Conservation (phyloP, 2,888 invertebrate genomes). For the Nymphalis polychloros region DNA sequence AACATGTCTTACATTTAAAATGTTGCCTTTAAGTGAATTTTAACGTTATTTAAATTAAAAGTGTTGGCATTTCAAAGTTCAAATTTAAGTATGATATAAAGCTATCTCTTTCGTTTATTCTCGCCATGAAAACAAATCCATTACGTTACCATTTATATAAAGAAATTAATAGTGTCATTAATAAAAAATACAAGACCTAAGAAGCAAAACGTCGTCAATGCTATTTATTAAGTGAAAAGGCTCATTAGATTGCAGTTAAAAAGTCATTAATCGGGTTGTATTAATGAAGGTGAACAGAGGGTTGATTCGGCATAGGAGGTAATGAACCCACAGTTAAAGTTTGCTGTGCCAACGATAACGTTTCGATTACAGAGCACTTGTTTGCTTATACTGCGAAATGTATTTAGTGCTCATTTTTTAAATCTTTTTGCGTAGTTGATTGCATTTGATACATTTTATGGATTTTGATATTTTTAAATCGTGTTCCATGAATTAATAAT, state of each 20-base stretch:
- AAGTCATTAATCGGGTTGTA: slow-evolving; percentile 42
- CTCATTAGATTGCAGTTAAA: slow-evolving; percentile 43
- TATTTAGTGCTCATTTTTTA: slow-evolving; percentile 41
- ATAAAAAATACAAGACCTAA: background rate
- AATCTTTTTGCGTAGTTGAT: background rate
- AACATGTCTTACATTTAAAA: background rate
- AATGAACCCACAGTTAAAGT: slow-evolving; percentile 33
- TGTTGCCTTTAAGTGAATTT: background rate
- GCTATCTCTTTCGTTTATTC: no score
- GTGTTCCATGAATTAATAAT: no score
- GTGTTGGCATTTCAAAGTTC: background rate
- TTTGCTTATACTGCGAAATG: slow-evolving; percentile 9
- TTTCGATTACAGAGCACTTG: slow-evolving; percentile 18
- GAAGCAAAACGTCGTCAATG: slow-evolving; percentile 11
- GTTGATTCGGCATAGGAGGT: slow-evolving; percentile 27
- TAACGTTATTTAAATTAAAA: background rate
- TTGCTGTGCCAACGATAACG: slow-evolving; percentile 14
- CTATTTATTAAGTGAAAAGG: slow-evolving; percentile 32
- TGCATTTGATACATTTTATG: no score
- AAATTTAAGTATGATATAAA: background rate
- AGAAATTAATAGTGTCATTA: background rate
- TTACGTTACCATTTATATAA: no score
- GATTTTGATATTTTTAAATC: no score
- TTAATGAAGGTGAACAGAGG: slow-evolving; percentile 41
- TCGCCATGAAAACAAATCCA: no score